phyloP scores from a whole-genome alignment of 2,797 vertebrate species.

The Apogon hyalosoma region DNA sequence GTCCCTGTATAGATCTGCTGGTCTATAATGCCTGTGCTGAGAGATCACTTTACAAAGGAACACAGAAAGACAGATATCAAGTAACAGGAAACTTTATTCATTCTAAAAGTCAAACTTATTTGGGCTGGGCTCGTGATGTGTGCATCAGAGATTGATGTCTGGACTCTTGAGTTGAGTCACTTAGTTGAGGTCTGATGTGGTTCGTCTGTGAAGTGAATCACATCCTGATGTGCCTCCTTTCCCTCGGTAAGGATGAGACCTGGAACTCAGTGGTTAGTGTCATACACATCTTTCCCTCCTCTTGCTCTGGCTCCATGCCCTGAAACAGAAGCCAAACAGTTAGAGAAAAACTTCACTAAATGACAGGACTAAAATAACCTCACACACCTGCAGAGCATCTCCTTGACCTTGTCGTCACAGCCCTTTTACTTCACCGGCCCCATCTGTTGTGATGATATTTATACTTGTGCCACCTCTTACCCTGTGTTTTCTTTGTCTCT shows the following conservation, averaged over 20 bases:
- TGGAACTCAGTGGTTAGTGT: conserved; percentile 66
- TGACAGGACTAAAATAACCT: conserved; percentile 64
- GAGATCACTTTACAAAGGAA: conserved; percentile 20
- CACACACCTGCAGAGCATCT: conserved; percentile 50
- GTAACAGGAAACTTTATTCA: conserved; percentile 51
- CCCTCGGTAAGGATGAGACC: conserved; percentile 70
- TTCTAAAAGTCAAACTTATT: conserved; percentile 37
- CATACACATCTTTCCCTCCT: conserved; percentile 55
- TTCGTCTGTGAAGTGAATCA: conserved; percentile 58
- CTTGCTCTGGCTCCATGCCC: conserved; percentile 67
- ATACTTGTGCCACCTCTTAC: conserved; percentile 41
- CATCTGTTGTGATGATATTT: conserved; percentile 33
- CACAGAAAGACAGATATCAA: conserved; percentile 9
- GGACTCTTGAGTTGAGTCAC: conserved; percentile 53
- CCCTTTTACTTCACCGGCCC: conserved; percentile 38
- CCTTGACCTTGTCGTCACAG: conserved; percentile 73
- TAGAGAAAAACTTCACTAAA: conserved; percentile 57
- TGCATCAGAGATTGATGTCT: conserved; percentile 59
- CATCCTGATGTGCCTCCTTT: conserved; percentile 72
- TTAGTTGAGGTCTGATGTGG: conserved; percentile 43
- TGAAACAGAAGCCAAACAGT: conserved; percentile 67
- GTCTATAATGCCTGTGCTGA: conserved; percentile 6
- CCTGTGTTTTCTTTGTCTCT: conserved; percentile 41
- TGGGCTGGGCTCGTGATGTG: conserved; percentile 42
- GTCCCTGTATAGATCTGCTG: conserved; percentile 10